phyloP scores from a whole-genome alignment of 2,888 invertebrate species.

The Lamproptera curius region DNA sequence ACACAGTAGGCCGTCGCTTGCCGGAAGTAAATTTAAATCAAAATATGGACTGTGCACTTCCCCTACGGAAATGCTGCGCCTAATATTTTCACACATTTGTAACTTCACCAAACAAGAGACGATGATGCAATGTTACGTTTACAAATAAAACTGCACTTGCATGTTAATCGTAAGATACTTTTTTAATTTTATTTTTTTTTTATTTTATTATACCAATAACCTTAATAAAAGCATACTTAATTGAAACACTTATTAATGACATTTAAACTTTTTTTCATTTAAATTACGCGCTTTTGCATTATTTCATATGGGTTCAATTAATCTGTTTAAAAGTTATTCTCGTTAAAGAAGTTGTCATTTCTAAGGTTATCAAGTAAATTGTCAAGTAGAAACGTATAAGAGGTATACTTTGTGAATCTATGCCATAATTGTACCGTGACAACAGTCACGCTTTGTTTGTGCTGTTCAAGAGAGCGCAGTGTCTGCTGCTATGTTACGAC shows the following conservation, averaged over 20 bases:
- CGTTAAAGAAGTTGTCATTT: no score
- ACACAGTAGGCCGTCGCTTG: slow-evolving; percentile 13
- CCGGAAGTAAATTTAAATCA: slow-evolving; percentile 69
- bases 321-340: background rate
- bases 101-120: slow-evolving; percentile 10
- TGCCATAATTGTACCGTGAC: slow-evolving; percentile 26
- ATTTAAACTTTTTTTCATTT: background rate
- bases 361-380: slow-evolving; percentile 7
- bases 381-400: no score
- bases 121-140: slow-evolving; percentile 13
- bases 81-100: slow-evolving; percentile 35
- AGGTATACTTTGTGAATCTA: slow-evolving; percentile 2
- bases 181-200: background rate
- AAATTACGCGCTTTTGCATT: background rate
- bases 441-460: slow-evolving; percentile 28
- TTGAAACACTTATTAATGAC: background rate
- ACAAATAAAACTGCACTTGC: slow-evolving; percentile 11
- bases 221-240: background rate
- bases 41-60: slow-evolving; percentile 63
- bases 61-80: slow-evolving; percentile 60
- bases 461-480: slow-evolving; percentile 23
- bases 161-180: no score
- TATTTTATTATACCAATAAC: background rate
- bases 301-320: background rate
- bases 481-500: slow-evolving; percentile 15